Conservation (phyloP, 2,113 vertebrate genomes). For the Hypanus sabinus region DNA sequence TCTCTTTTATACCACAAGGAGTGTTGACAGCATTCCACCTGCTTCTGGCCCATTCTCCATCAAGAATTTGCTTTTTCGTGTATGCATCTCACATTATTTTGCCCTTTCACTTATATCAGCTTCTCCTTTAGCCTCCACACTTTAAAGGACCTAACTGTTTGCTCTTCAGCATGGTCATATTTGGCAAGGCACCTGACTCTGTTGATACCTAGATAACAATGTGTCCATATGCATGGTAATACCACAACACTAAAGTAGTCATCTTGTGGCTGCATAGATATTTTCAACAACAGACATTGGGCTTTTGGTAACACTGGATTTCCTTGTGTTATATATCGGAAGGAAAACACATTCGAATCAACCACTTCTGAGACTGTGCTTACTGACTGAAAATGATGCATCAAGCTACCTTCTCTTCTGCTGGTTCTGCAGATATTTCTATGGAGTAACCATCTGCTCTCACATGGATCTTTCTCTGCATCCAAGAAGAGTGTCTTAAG, state of each 20-base stretch:
- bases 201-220: too few species aligned
- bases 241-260: not conserved
- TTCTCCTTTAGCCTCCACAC: too few species aligned
- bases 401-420: not conserved
- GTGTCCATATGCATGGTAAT: too few species aligned
- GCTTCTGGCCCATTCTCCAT: too few species aligned
- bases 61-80: too few species aligned
- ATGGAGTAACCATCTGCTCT: not conserved
- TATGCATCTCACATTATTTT: too few species aligned
- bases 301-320: not conserved
- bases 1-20: too few species aligned
- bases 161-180: too few species aligned
- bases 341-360: not conserved
- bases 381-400: not conserved
- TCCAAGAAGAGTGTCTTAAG: not conserved
- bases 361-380: not conserved
- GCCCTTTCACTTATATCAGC: too few species aligned
- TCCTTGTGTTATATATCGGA: not conserved
- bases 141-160: too few species aligned
- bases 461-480: not conserved
- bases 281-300: constrained; percentile 17
- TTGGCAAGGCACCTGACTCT: too few species aligned
- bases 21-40: too few species aligned
- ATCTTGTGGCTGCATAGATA: not conserved
- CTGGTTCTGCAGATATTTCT: not conserved